phyloP scores from a whole-genome alignment of 2,113 vertebrate genomes.

The Jaculus jaculus region DNA sequence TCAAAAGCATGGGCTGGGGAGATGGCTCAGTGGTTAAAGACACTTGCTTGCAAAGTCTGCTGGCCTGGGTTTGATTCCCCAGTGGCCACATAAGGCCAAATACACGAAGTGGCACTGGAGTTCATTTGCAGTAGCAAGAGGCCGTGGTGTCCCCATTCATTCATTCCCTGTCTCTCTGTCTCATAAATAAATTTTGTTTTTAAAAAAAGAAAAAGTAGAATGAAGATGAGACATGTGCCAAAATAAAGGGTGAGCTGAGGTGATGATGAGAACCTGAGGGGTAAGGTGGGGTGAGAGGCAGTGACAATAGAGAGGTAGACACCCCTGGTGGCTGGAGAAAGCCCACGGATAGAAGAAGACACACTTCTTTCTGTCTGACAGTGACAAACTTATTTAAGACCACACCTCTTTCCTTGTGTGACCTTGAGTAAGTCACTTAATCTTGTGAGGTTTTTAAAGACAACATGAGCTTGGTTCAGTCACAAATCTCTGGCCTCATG shows the following conservation, averaged over 20 bases:
- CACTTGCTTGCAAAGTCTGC: too few relatives aligned
- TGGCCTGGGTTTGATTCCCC: too few relatives aligned
- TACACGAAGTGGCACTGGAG: too few relatives aligned
- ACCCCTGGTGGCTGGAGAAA: neutral
- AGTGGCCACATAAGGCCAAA: too few relatives aligned
- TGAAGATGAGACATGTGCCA: neutral
- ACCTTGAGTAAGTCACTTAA: neutral
- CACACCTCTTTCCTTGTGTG: neutral
- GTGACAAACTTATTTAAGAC: neutral
- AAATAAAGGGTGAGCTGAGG: neutral
- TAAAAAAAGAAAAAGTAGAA: conserved; percentile 3
- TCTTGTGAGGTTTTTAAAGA: neutral
- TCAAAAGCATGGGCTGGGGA: neutral
- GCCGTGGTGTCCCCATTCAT: too few relatives aligned
- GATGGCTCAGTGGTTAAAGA: too few relatives aligned
- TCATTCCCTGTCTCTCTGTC: too few relatives aligned
- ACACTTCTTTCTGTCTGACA: neutral
- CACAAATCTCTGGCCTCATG: neutral
- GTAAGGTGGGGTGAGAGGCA: neutral
- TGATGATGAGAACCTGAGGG: neutral
- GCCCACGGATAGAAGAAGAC: fast-evolving
- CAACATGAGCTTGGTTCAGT: neutral
- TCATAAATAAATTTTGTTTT: too few relatives aligned
- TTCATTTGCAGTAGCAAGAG: too few relatives aligned
- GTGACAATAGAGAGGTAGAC: neutral